These are phyloP conservation scores for Callitettix versicolor DNA, from an alignment of 1,140 invertebrate species.

Conservation along the genomic window DNA sequence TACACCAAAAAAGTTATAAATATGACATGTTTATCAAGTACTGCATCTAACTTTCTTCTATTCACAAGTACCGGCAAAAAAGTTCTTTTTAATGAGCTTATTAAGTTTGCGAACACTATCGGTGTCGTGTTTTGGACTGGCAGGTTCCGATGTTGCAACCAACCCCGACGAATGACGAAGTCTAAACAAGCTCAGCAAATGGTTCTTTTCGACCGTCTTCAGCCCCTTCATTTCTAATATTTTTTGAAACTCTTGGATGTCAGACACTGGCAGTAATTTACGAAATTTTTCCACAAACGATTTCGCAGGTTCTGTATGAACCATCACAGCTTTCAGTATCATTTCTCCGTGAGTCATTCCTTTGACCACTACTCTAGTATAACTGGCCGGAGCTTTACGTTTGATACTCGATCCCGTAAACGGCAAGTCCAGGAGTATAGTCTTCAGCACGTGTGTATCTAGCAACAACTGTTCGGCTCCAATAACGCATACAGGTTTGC, in stretches of 20 bases:
- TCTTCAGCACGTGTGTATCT: conserved; percentile 96
- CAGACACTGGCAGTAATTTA: conserved; percentile 82
- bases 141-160: conserved; percentile 20
- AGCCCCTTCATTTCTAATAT: conserved; percentile 90
- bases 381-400: conserved; percentile 74
- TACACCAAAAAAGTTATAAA: too few relatives aligned
- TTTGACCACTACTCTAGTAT: conserved; percentile 83
- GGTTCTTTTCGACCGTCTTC: conserved; percentile 50
- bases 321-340: conserved; percentile 97
- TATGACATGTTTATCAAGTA: too few relatives aligned
- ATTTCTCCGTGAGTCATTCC: conserved; percentile 97
- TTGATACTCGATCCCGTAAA: conserved; percentile 83
- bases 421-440: conserved; percentile 85
- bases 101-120: conserved; percentile 64
- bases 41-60: too few relatives aligned
- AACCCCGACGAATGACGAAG: conserved; percentile 36
- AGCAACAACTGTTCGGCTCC: conserved; percentile 95
- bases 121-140: conserved; percentile 48
- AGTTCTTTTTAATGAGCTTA: conserved; percentile 61
- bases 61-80: conserved; percentile 31
- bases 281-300: conserved; percentile 84
- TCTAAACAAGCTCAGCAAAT: conserved; percentile 52
- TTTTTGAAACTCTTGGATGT: conserved; percentile 85
- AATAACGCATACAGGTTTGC: conserved; percentile 80
- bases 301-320: conserved; percentile 64